Conservation (phyloP, 2,888 invertebrate genomes). For the Dexiosoma caninum region DNA sequence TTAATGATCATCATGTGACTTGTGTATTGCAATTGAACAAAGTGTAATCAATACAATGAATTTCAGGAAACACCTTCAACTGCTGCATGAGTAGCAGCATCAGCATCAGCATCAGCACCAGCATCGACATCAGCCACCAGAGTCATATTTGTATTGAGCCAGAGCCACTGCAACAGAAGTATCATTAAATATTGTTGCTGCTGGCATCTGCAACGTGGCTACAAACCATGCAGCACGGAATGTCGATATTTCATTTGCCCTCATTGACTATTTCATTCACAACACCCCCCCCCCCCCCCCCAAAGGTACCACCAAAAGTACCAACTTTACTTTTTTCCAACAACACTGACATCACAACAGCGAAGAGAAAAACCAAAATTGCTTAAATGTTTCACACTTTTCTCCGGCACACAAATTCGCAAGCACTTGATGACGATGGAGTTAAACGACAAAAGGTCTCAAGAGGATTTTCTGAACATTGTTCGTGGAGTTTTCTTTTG, state of each 20-base stretch:
- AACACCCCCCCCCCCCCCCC: too few relatives aligned
- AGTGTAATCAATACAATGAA: slow-evolving; percentile 55
- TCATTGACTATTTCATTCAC: too few relatives aligned
- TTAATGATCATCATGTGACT: slow-evolving; percentile 13
- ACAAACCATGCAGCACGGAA: too few relatives aligned
- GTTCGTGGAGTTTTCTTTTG: slow-evolving; percentile 9
- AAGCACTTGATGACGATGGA: slow-evolving; percentile 36
- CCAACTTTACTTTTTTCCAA: not conserved
- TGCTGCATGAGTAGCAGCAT: not conserved
- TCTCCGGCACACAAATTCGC: not conserved
- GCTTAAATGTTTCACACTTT: slow-evolving; percentile 52
- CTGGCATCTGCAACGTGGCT: not conserved
- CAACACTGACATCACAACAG: not conserved
- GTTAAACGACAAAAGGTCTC: slow-evolving; percentile 54
- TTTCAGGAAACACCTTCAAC: slow-evolving; percentile 17
- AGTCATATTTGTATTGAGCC: not conserved
- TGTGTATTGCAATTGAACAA: slow-evolving; percentile 36
- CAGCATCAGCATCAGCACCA: not conserved
- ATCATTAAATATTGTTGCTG: not conserved
- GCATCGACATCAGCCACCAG: not conserved
- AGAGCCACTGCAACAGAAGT: slow-evolving; percentile 31
- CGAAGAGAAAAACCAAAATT: not conserved
- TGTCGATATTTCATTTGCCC: too few relatives aligned
- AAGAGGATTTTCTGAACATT: slow-evolving; percentile 37
- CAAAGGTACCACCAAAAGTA: not conserved